Evolutionary conservation across 2,797 vertebrate species (phyloP), one percentile per base, ranked within the genome.

Genomic region (Phaenicophaeus curvirostris): DNA sequence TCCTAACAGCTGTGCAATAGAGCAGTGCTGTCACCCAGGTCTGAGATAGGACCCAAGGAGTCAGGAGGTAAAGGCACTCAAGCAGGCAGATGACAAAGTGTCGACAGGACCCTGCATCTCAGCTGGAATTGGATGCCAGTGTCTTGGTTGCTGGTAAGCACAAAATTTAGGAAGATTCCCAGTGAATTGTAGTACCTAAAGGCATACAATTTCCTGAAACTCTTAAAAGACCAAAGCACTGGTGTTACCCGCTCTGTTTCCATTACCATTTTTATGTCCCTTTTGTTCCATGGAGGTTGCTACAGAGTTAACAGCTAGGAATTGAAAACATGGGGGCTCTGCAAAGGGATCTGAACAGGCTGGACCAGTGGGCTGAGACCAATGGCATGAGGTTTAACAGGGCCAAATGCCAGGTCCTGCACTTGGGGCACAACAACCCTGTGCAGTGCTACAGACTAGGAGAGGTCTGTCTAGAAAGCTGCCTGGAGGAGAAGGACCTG

Each of bases 241-340:
- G 11, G 13, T 18, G 31, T 46, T 33, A 55, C 13, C 57, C 13
- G 3, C 67, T 48, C 68, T 25, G 23, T 31, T 93, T 61, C 30
- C 30, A 41, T 18, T 0, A 0, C 23, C 33, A 85, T 71, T 63
- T 72, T 8, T 0, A 39, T 5, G 21, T 27, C n/a, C 8, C 21
- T 9, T 76, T 55, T 71, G 59, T 65, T 59, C 28, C 13, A 13
- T 0, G 3, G 41, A 77, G 51, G 31, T 21, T 69, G 66, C 59
- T 62, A 20, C 18, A 12, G 2, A 58, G 55, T 37, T 81, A 87
- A 78, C 33, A 82, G 44, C 51, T 28, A 57, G 46, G 28, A 86
- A 65, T 4, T 50, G 62, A 48, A 92, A 85, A 53, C 0, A 0
- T n/a, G 35, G 42, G 67, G 58, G 27, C n/a, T n/a, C n/a, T n/a